phyloP scores from a whole-genome alignment of 2,797 vertebrate genomes.

The Poecile montanus region DNA sequence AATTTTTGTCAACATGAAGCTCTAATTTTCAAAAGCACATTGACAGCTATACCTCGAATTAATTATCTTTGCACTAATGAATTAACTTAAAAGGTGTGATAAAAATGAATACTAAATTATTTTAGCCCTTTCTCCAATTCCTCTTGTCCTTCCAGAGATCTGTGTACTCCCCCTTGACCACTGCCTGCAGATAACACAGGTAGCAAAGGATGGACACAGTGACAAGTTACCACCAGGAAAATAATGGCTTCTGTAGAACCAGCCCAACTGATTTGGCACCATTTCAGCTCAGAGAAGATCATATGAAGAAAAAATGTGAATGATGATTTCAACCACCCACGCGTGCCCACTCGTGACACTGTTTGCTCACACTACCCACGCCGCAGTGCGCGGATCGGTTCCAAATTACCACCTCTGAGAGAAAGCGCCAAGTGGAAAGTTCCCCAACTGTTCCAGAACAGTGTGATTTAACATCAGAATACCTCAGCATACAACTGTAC shows the following conservation, averaged over 20 bases:
- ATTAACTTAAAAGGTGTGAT: neutral
- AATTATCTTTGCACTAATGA: neutral
- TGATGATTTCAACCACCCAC: conserved; percentile 47
- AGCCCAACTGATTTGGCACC: neutral
- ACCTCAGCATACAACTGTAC: neutral
- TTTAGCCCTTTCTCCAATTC: neutral
- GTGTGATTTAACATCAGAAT: conserved; percentile 16
- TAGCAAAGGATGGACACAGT: neutral
- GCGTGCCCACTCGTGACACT: conserved; percentile 35
- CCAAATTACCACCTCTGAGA: conserved; percentile 39
- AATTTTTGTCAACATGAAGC: neutral
- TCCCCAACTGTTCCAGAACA: conserved; percentile 39
- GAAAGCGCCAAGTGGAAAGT: conserved; percentile 22
- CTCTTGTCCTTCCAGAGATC: neutral
- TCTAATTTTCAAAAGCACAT: neutral
- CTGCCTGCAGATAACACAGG: rapidly evolving
- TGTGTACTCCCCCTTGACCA: neutral
- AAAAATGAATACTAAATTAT: neutral
- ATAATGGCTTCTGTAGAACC: neutral
- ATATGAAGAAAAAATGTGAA: conserved; percentile 48
- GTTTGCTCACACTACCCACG: conserved; percentile 57
- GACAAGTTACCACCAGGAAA: neutral
- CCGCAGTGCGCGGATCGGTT: neutral
- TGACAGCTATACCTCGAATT: neutral
- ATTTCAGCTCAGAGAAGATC: conserved; percentile 22